phyloP scores from a whole-genome alignment of 2,888 invertebrate genomes.

The Anticlea derivata region DNA sequence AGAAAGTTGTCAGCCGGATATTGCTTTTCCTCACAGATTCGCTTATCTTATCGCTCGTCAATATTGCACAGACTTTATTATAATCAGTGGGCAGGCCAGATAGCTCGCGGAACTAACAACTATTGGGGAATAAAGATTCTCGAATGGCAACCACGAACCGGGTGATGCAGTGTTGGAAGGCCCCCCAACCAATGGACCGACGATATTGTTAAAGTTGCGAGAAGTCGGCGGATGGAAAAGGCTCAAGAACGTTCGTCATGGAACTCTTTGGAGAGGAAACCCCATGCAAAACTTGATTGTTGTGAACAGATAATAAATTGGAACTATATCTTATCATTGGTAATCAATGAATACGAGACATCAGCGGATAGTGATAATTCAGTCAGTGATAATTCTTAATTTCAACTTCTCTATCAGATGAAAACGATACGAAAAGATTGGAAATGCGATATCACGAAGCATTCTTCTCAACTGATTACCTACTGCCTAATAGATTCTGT shows the following conservation, averaged over 20 bases:
- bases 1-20: conserved; percentile 26
- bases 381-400: too few relatives aligned
- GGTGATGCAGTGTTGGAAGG: too few relatives aligned
- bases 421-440: conserved; percentile 4
- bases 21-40: conserved; percentile 28
- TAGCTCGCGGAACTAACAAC: too few relatives aligned
- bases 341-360: conserved; percentile 8
- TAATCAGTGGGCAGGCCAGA: conserved; percentile 2
- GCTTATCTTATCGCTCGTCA: neutral
- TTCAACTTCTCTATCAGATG: neutral
- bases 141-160: too few relatives aligned
- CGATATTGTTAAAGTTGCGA: too few relatives aligned
- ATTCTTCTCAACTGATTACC: conserved; percentile 3
- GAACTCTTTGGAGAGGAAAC: neutral
- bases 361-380: neutral
- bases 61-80: neutral
- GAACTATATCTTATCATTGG: conserved; percentile 7
- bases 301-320: conserved; percentile 1
- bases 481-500: conserved; percentile 1
- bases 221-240: too few relatives aligned
- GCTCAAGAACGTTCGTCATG: too few relatives aligned
- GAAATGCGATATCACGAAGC: conserved; percentile 8
- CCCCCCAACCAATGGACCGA: too few relatives aligned
- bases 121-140: too few relatives aligned
- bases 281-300: neutral